A percentile compares a stretch with the other conserved stretches of the same genome.
Conservation (phyloP, 2,797 vertebrate genomes). For the Podarcis siculus region DNA sequence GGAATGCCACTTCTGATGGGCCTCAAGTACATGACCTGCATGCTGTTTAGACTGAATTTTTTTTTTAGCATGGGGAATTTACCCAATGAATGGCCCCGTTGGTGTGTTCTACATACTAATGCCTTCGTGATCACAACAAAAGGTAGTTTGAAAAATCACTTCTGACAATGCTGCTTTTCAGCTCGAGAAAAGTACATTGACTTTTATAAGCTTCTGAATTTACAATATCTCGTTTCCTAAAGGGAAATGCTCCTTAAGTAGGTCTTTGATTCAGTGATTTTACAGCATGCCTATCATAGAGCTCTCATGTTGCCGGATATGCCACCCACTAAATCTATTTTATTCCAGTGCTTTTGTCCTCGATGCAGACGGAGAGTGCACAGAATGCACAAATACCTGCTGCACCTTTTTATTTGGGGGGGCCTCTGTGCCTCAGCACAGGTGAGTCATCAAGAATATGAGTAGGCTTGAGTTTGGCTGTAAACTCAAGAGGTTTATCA, state of each 20-base stretch:
- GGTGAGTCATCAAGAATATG: background rate
- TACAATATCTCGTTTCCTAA: background rate
- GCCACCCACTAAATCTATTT: background rate
- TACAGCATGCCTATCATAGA: background rate
- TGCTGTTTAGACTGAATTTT: background rate
- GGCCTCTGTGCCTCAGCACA: background rate
- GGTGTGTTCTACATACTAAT: background rate
- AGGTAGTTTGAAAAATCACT: background rate
- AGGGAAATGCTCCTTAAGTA: background rate
- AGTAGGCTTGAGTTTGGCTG: background rate
- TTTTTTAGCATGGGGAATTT: background rate
- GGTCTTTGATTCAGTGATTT: conserved; percentile 4
- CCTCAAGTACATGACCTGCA: background rate
- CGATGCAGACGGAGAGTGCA: background rate
- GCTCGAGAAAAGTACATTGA: background rate
- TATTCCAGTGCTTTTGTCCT: background rate
- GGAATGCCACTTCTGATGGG: background rate
- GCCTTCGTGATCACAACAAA: background rate
- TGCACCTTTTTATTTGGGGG: background rate
- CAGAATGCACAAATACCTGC: background rate
- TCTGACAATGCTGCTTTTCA: background rate
- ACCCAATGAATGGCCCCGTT: background rate
- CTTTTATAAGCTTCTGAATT: background rate
- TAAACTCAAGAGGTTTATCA: background rate
- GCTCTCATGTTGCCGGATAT: conserved; percentile 1